Evolutionary conservation across 2,113 vertebrate species (phyloP), one percentile per base, ranked within the genome.

Genomic region (Pachycephala philippinensis): DNA sequence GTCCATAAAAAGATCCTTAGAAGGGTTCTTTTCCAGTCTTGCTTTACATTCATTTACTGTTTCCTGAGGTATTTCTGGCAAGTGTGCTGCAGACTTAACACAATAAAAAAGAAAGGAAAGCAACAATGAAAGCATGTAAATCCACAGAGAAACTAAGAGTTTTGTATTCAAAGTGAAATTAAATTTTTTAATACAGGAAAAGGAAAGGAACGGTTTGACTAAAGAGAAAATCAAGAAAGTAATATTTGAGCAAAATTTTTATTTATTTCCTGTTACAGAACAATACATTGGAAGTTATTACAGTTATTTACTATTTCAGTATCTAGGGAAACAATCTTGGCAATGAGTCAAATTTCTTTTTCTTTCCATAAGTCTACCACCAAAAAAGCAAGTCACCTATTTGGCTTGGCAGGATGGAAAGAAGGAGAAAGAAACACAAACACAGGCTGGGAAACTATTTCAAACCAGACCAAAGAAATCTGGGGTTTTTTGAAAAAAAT

Each of bases 1-100:
- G 70, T 98, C 98, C 87, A 98, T 97, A 87, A 99, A 99, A 95
- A 98, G 97, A 60, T 99, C 99, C 93, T 98, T 99, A 96, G 98
- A 98, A 47, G 98, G 98, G 85, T 92, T 98, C 96, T 98, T 97
- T 89, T 98, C 98, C 96, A 99, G 97, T 87, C 92, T 98, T 95
- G 98, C 96, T 94, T 97, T 97, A 96, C 99, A 99, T 77, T 97
- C 97, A 44, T 78, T 96, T 39, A 99, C 97, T 49, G 98, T 96
- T 70, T 97, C 97, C 85, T 97, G 97, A 94, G 98, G 98, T 96
- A 99, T 97, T 97, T 98, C 98, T 80, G 98, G 98, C 93, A 99
- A 97, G 95, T 97, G 98, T 84, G 97, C 98, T 72, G 97, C 98
- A 30, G 97, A 98, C 98, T 98, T 93, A 40, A 88, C 6, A 69